phyloP scores from a whole-genome alignment of 2,113 vertebrate genomes.

The Psilopogon haemacephalus region DNA sequence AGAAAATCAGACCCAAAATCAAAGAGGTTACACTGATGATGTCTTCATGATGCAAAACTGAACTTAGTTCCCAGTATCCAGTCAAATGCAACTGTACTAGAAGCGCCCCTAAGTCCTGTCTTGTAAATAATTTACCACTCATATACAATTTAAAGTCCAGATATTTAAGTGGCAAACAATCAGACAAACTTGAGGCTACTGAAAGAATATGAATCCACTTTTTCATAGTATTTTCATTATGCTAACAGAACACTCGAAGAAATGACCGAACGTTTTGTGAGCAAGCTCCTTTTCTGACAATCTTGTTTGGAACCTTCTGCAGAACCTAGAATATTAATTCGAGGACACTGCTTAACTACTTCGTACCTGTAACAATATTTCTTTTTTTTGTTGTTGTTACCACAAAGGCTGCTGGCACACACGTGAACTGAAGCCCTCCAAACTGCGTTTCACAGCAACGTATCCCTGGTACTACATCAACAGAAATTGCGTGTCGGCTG shows the following conservation, averaged over 20 bases:
- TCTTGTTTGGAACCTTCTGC: neutral
- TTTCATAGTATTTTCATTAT: neutral
- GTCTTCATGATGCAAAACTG: neutral
- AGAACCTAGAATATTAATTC: constrained; percentile 30
- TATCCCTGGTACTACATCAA: neutral
- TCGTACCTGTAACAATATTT: neutral
- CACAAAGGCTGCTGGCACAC: neutral
- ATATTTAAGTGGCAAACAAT: neutral
- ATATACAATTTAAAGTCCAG: neutral
- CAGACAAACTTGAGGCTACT: neutral
- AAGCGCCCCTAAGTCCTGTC: neutral
- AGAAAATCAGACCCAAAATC: neutral
- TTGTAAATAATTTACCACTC: neutral
- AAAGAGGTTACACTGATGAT: neutral
- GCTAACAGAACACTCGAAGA: neutral
- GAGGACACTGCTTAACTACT: neutral
- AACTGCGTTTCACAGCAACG: neutral
- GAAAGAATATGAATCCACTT: neutral
- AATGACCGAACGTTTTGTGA: neutral
- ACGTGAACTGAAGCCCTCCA: neutral
- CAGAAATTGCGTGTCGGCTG: neutral
- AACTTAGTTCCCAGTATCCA: neutral
- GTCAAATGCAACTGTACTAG: neutral
- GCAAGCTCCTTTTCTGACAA: neutral
- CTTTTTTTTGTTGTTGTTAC: neutral